A percentile compares a stretch with the other conserved stretches of the same genome.
Evolutionary conservation across 2,113 vertebrate genomes (phyloP).

Genomic region (Dendropsophus ebraccatus): DNA sequence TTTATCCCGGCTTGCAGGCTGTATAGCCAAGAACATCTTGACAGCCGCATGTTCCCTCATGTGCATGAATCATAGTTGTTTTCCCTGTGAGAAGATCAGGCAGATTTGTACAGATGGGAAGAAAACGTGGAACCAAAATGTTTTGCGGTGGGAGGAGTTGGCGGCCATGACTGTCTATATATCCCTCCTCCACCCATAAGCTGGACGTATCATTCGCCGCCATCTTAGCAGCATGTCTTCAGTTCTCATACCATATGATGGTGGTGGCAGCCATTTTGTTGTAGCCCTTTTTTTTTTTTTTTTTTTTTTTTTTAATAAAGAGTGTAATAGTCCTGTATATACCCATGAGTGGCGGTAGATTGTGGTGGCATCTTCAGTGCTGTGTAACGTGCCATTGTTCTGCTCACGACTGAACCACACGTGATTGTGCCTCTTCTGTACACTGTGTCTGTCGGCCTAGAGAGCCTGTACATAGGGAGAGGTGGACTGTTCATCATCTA

Average conservation of each 20-base stretch:
- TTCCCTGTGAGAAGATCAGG: not conserved
- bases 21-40: constrained; percentile 24
- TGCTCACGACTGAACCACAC: not conserved
- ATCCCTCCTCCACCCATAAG: not conserved
- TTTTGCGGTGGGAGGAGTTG: not conserved
- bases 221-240: not conserved
- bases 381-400: not conserved
- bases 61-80: constrained; percentile 33
- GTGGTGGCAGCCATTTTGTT: constrained; percentile 7
- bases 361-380: not conserved
- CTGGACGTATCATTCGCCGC: not conserved
- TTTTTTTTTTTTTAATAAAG: no score
- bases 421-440: constrained; percentile 6
- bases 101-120: not conserved
- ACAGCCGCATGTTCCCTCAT: constrained; percentile 25
- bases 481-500: not conserved
- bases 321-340: not conserved
- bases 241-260: not conserved
- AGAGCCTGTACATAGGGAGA: not conserved
- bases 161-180: not conserved
- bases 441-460: not conserved
- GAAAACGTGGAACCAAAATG: not conserved
- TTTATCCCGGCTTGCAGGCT: not conserved
- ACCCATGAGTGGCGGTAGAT: not conserved
- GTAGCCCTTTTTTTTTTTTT: not conserved